phyloP scores from a whole-genome alignment of 2,797 vertebrate species.

The Coregonus suidteri region DNA sequence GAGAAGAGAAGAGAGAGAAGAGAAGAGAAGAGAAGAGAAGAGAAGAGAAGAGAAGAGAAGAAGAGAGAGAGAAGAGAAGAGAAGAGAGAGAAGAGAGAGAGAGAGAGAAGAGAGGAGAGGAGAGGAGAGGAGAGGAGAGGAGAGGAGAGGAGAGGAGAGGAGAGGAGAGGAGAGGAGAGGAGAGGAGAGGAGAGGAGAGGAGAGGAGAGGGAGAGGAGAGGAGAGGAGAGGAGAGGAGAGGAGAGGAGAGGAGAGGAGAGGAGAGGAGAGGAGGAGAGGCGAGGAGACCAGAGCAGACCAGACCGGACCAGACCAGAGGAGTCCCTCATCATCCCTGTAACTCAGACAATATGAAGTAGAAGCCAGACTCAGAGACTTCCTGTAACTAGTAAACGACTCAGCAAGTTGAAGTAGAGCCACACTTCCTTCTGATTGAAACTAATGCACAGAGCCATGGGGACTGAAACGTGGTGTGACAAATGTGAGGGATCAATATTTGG shows the following conservation, averaged over 20 bases:
- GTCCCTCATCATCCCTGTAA: background rate
- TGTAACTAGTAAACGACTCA: background rate
- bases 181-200: no score
- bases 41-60: no score
- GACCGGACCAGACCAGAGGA: background rate
- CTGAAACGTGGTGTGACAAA: background rate
- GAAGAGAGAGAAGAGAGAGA: no score
- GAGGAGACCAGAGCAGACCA: background rate
- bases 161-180: no score
- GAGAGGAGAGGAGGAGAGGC: no score
- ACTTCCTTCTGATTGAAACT: conserved; percentile 10
- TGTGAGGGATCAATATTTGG: conserved; percentile 1
- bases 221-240: no score
- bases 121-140: no score
- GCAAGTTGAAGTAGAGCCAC: background rate
- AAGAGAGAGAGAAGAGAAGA: no score
- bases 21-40: background rate
- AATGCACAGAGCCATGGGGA: background rate
- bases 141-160: background rate
- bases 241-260: no score
- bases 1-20: no score
- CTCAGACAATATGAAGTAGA: background rate
- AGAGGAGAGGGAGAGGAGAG: no score
- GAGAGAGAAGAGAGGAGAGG: no score
- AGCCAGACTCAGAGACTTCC: background rate